These are phyloP conservation scores for Panulirus ornatus DNA, from an alignment of 1,140 invertebrate genomes.

Conservation along the genomic window DNA sequence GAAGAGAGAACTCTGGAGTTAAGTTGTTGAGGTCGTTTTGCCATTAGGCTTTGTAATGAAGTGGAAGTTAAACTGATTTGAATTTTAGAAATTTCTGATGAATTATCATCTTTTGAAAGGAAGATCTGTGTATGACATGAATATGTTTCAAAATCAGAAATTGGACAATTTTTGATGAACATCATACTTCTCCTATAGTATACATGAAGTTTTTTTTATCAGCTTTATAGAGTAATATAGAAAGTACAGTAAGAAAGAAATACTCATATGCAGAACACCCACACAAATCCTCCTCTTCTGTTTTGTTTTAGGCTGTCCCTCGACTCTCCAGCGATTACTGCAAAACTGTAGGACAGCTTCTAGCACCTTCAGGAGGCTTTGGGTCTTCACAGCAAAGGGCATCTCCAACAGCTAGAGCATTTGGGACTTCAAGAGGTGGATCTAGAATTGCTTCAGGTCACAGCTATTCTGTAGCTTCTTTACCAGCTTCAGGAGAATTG, in stretches of 20 bases:
- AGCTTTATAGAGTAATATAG: background rate
- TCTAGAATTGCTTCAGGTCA: background rate
- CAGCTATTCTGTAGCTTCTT: background rate
- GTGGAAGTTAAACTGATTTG: too few relatives aligned
- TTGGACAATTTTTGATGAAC: too few relatives aligned
- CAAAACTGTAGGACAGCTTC: slow-evolving; percentile 43
- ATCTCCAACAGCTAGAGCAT: background rate
- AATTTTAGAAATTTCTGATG: too few relatives aligned
- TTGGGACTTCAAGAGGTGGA: background rate
- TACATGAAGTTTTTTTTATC: background rate
- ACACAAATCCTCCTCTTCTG: slow-evolving; percentile 66
- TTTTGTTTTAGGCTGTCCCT: slow-evolving; percentile 57
- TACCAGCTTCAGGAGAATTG: slow-evolving; percentile 32
- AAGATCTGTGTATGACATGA: too few relatives aligned
- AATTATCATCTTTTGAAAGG: too few relatives aligned
- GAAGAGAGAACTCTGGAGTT: too few relatives aligned
- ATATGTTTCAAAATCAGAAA: too few relatives aligned
- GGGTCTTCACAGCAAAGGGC: background rate
- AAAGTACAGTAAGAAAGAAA: slow-evolving; percentile 19
- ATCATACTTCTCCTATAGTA: too few relatives aligned
- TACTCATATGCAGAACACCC: slow-evolving; percentile 19
- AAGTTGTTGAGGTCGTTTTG: too few relatives aligned
- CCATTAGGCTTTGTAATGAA: too few relatives aligned
- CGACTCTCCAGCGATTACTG: slow-evolving; percentile 50
- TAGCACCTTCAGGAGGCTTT: slow-evolving; percentile 11